Base-by-base conservation (phyloP, 2,797 vertebrate species). In the Parotocinclus haroldoi region DNA sequence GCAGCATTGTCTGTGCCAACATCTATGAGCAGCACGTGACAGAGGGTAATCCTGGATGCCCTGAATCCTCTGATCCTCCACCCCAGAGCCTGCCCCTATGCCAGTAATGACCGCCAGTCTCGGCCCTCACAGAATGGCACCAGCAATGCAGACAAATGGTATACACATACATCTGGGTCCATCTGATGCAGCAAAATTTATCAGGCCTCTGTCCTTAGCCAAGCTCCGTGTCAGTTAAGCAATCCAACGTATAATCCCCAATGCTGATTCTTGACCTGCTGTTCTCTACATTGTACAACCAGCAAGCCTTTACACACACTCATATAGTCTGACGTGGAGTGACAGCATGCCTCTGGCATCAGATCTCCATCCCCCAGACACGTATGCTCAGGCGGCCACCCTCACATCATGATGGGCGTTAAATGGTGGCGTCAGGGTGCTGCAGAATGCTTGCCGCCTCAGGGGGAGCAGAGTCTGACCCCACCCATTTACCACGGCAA, bases 331-430 rank as follows among this genome's bases (percentile, higher is more conserved):
- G 38, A 64, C 63, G 73, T 60, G 50, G 73, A 71, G 42, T 75
- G 58, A 75, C 56, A 54, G 44, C 63, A 53, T 54, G 46, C 60
- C 67, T 73, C 63, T 63, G 56, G 63, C 53, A 36, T 72, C 80
- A 71, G 72, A 51, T 64, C 79, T 82, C 63, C 60, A 75, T 69
- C 64, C 68, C 73, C 64, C 57, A 38, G 38, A 54, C 40, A 40
- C 51, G 75, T 40, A 40, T 44, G 18, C 75, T 79, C 78, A 64
- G 40, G 58, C 60, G 19, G 78, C 79, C 76, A 76, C 81, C 79
- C 80, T 82, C 80, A 75, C 78, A 74, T 50, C 77, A 68, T 74
- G 73, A 73, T 73, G 27, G 54, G 71, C 71, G 75, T 77, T 60
- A 78, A 80, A 81, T 82, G 8, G 70, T 42, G 68, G 68, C 60